Percentiles rank a stretch among this genome's conserved stretches.
phyloP scores from a whole-genome alignment of 2,888 invertebrate genomes.

The Crioceris asparagi region DNA sequence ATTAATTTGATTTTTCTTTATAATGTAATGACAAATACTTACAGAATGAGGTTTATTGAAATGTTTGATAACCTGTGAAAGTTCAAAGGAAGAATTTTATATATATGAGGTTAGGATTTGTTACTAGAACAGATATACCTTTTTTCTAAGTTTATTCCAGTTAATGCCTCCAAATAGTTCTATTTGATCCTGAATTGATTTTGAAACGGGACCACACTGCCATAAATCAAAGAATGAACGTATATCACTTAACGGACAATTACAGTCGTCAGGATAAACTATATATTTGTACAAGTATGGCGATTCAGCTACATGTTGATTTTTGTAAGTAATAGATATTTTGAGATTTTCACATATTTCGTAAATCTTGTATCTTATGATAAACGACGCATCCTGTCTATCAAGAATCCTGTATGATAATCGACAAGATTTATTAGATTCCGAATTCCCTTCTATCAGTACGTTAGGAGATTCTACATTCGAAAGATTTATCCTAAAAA shows the following conservation, averaged over 20 bases:
- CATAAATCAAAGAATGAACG: slow-evolving; percentile 56
- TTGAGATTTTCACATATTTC: slow-evolving; percentile 61
- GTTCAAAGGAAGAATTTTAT: slow-evolving; percentile 5
- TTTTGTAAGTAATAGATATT: slow-evolving; percentile 56
- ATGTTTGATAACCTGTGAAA: slow-evolving; percentile 42
- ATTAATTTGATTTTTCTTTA: slow-evolving; percentile 73
- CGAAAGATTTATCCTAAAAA: no score
- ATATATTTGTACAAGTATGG: slow-evolving; percentile 55
- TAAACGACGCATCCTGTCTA: slow-evolving; percentile 72
- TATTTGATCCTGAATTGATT: slow-evolving; percentile 65
- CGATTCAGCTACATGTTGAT: slow-evolving; percentile 49
- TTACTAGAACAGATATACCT: slow-evolving; percentile 19
- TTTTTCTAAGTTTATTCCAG: slow-evolving; percentile 51
- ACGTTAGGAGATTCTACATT: slow-evolving; percentile 30
- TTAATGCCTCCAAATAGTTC: slow-evolving; percentile 55
- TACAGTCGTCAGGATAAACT: slow-evolving; percentile 71
- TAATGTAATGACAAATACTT: slow-evolving; percentile 82
- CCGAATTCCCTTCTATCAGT: slow-evolving; percentile 47
- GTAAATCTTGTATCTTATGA: slow-evolving; percentile 71
- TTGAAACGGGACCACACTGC: slow-evolving; percentile 51
- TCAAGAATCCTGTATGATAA: slow-evolving; percentile 68
- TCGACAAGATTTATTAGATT: slow-evolving; percentile 49
- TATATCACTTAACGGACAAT: slow-evolving; percentile 60
- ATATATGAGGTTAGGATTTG: neutral
- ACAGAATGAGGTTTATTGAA: slow-evolving; percentile 71